A percentile compares a stretch with the other conserved stretches of the same genome.
phyloP scores from a whole-genome alignment of 1,140 invertebrate species.

The Caligus rogercresseyi region DNA sequence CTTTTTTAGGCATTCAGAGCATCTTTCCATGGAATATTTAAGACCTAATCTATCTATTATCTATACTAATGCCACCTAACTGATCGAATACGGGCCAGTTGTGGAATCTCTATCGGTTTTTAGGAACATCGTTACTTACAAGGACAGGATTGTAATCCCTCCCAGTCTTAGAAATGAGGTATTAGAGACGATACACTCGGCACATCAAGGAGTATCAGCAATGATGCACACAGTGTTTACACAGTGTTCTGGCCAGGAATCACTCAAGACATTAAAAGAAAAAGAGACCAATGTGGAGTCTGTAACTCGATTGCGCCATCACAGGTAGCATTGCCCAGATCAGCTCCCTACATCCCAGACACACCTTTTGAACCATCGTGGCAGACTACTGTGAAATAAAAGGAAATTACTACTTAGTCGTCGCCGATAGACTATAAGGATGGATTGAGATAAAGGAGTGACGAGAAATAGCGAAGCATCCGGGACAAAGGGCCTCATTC shows the following conservation, averaged over 20 bases:
- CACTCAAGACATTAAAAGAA: neutral
- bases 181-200: neutral
- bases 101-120: too few relatives aligned
- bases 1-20: too few relatives aligned
- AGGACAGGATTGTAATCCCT: neutral
- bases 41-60: too few relatives aligned
- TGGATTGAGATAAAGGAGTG: neutral
- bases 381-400: neutral
- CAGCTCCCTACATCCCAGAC: neutral
- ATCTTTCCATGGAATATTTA: too few relatives aligned
- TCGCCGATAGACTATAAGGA: slow-evolving; percentile 6
- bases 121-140: neutral
- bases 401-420: slow-evolving; percentile 5
- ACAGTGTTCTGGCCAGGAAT: neutral
- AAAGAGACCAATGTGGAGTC: neutral
- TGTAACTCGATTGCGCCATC: neutral
- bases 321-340: neutral
- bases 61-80: too few relatives aligned
- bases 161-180: neutral
- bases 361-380: neutral
- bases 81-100: neutral
- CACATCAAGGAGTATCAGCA: neutral
- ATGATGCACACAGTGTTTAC: neutral
- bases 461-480: neutral
- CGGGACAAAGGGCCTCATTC: neutral